Base-by-base conservation (phyloP, 2,888 invertebrate species). In the Diaprepes abbreviatus region DNA sequence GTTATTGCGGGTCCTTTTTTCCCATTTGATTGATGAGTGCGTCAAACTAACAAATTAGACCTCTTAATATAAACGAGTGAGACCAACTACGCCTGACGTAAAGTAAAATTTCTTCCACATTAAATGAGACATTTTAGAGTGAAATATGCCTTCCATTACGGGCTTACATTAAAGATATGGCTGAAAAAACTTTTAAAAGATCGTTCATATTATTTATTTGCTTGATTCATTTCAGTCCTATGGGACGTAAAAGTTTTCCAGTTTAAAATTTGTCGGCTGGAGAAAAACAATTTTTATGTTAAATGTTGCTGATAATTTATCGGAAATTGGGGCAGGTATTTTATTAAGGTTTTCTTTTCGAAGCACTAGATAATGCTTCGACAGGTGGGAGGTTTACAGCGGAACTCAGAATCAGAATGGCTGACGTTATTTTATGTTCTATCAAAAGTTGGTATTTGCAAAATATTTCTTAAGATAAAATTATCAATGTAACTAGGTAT, bases 131-230 rank as follows among this genome's bases (percentile, higher is more conserved):
- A 80, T 82, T 80, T 79, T 74, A 73, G 63, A 71, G 81, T 83
- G 81, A 83, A 82, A 83, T 82, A 83, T 82, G 81, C 78, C 79
- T 79, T 81, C 82, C 82, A 83, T 83, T 83, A 83, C 79, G 81
- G 79, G 79, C 77, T 78, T 78, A 78, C 81, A 82, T 82, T 82
- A 81, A 81, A 82, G 81, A 82, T 81, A 82, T 82, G 81, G 79
- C 79, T 77, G 77, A 79, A 81, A 81, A 82, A 81, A 81, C 78
- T 81, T 81, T 81, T 79, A 79, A 79, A 80, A 80, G 80, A 80
- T 80, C 79, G 79, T 80, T 81, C 80, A 77, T 80, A 80, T 81
- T 81, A 81, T 81, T 82, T 81, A 82, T 82, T 81, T 80, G 75
- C 66, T 59, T 66, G 71, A 71, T 71, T 71, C 71, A 63, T 71